These are phyloP conservation scores for Xanthia togata DNA, from an alignment of 2,888 invertebrate genomes.

Conservation along the genomic window DNA sequence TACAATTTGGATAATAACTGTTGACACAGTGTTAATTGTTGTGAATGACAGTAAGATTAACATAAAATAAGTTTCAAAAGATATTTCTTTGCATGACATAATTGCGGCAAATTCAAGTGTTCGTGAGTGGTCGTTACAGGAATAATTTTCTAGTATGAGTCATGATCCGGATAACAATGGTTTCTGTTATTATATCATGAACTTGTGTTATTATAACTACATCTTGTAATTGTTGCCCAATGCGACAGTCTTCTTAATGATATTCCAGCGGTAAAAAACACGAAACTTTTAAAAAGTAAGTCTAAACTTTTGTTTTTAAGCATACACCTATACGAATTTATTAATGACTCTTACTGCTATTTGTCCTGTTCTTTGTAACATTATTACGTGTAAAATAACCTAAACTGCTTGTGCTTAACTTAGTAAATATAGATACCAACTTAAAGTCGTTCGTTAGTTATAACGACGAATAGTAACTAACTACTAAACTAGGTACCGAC, in stretches of 20 bases:
- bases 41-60: slow-evolving; percentile 39
- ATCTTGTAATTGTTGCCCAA: slow-evolving; percentile 14
- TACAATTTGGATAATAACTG: slow-evolving; percentile 29
- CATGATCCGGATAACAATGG: slow-evolving; percentile 71
- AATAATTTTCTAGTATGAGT: slow-evolving; percentile 74
- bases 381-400: background rate
- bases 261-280: slow-evolving; percentile 6
- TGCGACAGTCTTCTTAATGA: slow-evolving; percentile 22
- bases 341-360: background rate
- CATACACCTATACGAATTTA: background rate
- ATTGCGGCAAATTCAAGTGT: slow-evolving; percentile 78
- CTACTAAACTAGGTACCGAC: background rate
- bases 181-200: slow-evolving; percentile 62
- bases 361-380: background rate
- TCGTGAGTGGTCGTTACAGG: slow-evolving; percentile 65
- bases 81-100: slow-evolving; percentile 62
- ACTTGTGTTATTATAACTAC: slow-evolving; percentile 42
- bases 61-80: slow-evolving; percentile 35
- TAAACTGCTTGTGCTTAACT: background rate
- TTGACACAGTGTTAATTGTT: slow-evolving; percentile 37
- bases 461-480: background rate
- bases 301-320: slow-evolving; percentile 16
- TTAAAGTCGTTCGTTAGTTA: slow-evolving; percentile 5
- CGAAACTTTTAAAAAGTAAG: slow-evolving; percentile 44
- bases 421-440: background rate